Percentiles rank a stretch among this genome's conserved stretches.
phyloP scores from a whole-genome alignment of 2,888 invertebrate species.

The Cacoxenus indagator region DNA sequence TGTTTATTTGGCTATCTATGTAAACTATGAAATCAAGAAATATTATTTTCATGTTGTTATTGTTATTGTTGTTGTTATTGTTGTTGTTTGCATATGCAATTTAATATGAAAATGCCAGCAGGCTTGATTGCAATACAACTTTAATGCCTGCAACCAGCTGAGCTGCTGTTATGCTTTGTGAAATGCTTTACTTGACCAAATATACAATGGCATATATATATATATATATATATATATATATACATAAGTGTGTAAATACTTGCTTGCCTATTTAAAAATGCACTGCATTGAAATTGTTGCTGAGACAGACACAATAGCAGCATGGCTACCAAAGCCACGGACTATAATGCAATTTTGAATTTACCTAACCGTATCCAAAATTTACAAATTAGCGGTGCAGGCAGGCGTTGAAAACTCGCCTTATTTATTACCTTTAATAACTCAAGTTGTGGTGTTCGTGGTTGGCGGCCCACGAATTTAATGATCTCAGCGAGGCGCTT shows the following conservation, averaged over 20 bases:
- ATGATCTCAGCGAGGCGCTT: slow-evolving; percentile 3
- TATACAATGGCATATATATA: background rate
- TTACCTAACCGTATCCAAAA: slow-evolving; percentile 22
- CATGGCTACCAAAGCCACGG: background rate
- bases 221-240: background rate
- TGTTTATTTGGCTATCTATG: too few relatives aligned
- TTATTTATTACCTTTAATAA: slow-evolving; percentile 37
- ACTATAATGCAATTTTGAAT: slow-evolving; percentile 32
- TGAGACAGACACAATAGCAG: background rate
- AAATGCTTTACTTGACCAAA: background rate
- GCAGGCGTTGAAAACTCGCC: background rate
- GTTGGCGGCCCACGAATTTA: background rate
- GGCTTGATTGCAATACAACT: slow-evolving; percentile 2
- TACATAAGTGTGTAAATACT: background rate
- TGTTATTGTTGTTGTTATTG: slow-evolving; percentile 26
- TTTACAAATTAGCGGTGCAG: slow-evolving; percentile 36
- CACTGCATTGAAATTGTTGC: slow-evolving; percentile 5
- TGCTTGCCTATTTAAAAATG: background rate
- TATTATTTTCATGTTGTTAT: slow-evolving; percentile 21
- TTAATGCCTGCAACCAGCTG: background rate
- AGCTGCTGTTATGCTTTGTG: background rate
- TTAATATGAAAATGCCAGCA: slow-evolving; percentile 21
- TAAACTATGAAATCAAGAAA: background rate
- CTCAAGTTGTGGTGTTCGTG: background rate
- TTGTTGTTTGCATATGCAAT: slow-evolving; percentile 39